phyloP scores from a whole-genome alignment of 2,797 vertebrate species.

The Manis crassicaudata region DNA sequence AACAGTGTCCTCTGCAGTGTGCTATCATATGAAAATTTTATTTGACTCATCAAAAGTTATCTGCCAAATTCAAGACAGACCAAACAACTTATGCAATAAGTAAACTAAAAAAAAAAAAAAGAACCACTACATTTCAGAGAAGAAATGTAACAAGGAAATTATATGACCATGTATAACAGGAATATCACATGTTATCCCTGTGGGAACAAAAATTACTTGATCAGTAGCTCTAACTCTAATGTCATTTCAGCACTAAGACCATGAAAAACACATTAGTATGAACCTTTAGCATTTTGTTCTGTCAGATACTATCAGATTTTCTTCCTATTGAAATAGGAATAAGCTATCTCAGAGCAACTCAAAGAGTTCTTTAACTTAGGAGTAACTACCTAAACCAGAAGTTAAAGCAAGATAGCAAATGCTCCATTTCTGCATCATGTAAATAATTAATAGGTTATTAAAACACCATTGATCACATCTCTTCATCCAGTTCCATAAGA shows the following conservation, averaged over 20 bases:
- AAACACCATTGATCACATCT: background rate
- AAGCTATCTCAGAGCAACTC: background rate
- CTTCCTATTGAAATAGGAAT: background rate
- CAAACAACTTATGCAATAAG: background rate
- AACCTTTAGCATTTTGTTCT: background rate
- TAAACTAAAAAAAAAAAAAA: conserved; percentile 41
- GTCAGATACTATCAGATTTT: background rate
- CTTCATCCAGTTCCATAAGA: background rate
- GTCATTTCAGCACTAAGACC: conserved; percentile 44
- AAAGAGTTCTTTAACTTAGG: background rate
- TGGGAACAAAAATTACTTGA: background rate
- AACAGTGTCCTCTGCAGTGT: background rate
- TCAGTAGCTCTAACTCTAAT: conserved; percentile 46
- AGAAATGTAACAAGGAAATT: conserved; percentile 66
- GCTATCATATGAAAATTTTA: background rate
- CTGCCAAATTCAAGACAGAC: conserved; percentile 10
- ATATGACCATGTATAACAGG: conserved; percentile 5
- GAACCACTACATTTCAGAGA: background rate
- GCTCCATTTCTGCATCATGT: background rate
- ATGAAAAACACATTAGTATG: conserved; percentile 31
- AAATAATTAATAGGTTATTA: conserved; percentile 32
- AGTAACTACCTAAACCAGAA: conserved; percentile 25
- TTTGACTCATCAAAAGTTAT: conserved; percentile 24
- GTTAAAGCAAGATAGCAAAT: background rate
- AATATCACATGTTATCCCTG: background rate